These are phyloP conservation scores for Epinephelus lanceolatus DNA, from an alignment of 2,113 vertebrate species.

Conservation along the genomic window DNA sequence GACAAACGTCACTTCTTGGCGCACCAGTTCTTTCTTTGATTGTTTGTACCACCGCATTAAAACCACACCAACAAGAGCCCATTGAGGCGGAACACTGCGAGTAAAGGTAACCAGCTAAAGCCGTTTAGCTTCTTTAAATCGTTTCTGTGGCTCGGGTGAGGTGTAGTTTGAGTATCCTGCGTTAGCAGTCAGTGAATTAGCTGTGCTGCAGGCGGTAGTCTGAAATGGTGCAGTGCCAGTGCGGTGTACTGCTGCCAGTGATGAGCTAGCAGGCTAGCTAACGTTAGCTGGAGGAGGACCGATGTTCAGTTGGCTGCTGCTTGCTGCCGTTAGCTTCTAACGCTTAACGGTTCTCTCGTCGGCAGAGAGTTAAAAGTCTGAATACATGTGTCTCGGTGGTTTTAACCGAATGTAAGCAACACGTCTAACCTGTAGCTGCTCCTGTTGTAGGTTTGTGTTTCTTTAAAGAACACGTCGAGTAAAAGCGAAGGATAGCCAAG, in stretches of 20 bases:
- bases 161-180: not conserved
- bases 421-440: slow-evolving; percentile 6
- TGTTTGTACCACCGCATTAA: slow-evolving; percentile 65
- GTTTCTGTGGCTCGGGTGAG: not conserved
- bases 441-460: rapidly evolving
- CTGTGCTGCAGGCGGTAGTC: slow-evolving; percentile 23
- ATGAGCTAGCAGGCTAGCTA: slow-evolving; percentile 55
- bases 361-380: not conserved
- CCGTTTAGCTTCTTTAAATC: rapidly evolving
- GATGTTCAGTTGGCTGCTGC: slow-evolving; percentile 8
- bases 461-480: not conserved
- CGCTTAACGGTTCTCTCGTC: not conserved
- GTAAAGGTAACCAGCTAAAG: slow-evolving; percentile 36
- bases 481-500: not conserved
- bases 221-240: slow-evolving; percentile 74
- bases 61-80: not conserved
- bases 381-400: not conserved
- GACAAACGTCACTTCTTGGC: slow-evolving; percentile 21
- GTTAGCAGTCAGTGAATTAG: not conserved
- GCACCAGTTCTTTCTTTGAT: slow-evolving; percentile 47
- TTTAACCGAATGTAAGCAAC: not conserved
- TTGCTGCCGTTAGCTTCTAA: too few relatives aligned
- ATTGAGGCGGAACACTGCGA: not conserved
- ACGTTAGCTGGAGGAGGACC: slow-evolving; percentile 43
- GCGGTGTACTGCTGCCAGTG: slow-evolving; percentile 19